Evolutionary conservation across 1,140 invertebrate genomes (phyloP), one percentile per base, ranked within the genome.

Genomic region (Brachionus calyciflorus): DNA sequence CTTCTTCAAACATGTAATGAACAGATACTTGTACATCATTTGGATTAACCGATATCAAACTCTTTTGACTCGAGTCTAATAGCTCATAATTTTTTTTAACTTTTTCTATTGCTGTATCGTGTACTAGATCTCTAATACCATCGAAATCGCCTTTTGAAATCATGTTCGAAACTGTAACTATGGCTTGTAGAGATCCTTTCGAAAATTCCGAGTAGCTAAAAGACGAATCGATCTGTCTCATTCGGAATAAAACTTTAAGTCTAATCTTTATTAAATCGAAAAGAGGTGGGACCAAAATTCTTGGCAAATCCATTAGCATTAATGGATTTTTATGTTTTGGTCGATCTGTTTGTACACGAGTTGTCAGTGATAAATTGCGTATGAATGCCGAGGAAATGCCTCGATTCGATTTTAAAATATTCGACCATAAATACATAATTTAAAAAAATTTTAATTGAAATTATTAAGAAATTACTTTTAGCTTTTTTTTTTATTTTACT

Each of bases 171-270:
- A 73, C 69, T 2, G 69, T 55, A 5, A 49, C 21, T 7, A 73
- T n/a, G 17, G 69, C 69, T 53, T 73, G 69, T 30, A 55, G 21
- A 40, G 69, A 21, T 49, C 69, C 69, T 55, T 51, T 49, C 6
- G 51, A 49, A 73, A 73, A 73, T 37, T 73, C 69, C n/a, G 28
- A 1, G 21, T 73, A 73, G 46, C 48, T 49, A 41, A 73, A 73
- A 28, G 69, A 49, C 5, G 69, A 46, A 55, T 73, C 69, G 3
- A 73, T 55, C 51, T 41, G 46, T 46, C 49, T 33, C 69, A 73
- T 73, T 17, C 46, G n/a, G 37, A 73, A 55, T 73, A 40, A 40
- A 12, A 73, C 51, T 37, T 51, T 30, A 3, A 73, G 69, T n/a
- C 69, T 21, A 24, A 73, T 55, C 37, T 55, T 55, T 17, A 73